Evolutionary conservation across 64 coral and sea anemone species (phyloP), one percentile per base, ranked within the genome.

Genomic region (Montipora capricornis): DNA sequence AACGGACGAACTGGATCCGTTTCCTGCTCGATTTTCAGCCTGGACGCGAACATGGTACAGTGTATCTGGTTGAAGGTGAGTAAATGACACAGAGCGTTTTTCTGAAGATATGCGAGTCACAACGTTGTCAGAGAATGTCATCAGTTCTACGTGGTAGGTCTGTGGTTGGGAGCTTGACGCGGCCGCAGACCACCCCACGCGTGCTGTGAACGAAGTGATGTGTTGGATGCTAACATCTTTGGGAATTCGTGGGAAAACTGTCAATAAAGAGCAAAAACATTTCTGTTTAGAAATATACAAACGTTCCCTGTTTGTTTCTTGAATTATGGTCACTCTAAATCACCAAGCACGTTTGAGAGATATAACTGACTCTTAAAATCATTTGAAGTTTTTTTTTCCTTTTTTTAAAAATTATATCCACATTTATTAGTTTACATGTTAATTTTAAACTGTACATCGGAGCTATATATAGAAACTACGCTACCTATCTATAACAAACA

Each of bases 21-120:
- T 86, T 4, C 82, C 82, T 17, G 82, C 82, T 17, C 16, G 1
- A 73, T 86, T 86, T 64, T 86, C 82, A 6, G 82, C 82, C 50
- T 86, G 82, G 47, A 86, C 82, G 19, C 82, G 64, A 20, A 86
- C 19, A 71, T 16, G 67, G 20, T 86, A 86, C 5, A 47, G 29
- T 50, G 60, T 50, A 19, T 73, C 68, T 69, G 62, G 29, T 20
- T 4, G 64, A 20, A 86, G 82, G 20, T 49, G 6, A 19, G 82
- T 20, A 11, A 86, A 67, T 50, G 68, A 11, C 16, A 86, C 37
- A 50, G 62, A 50, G 9, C 19, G 82, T 1, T 45, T 9, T 15
- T 71, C 12, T 3, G 44, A 69, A 17, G 82, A 86, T 53, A 0
- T 69, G 1, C 82, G 82, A 50, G 44, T 11, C 5, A 73, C 47